Evolutionary conservation across 2,113 vertebrate genomes (phyloP).

Genomic region (Thamnaconus septentrionalis): DNA sequence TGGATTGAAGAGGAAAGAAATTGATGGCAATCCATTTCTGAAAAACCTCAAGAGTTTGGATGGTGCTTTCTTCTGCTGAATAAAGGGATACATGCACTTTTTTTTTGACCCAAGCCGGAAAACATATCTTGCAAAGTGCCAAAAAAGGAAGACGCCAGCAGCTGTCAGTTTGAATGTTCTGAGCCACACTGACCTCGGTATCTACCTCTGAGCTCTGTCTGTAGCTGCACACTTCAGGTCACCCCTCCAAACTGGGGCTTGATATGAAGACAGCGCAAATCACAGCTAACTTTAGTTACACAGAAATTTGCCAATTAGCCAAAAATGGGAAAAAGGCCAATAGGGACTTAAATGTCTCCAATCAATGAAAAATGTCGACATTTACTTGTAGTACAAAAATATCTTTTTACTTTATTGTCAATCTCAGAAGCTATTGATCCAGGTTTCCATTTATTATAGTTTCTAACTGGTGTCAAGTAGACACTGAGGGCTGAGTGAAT

Average conservation of each 20-base stretch:
- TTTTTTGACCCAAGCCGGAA: neutral
- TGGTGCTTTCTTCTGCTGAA: neutral
- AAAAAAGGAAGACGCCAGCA: constrained; percentile 27
- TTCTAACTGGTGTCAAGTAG: neutral
- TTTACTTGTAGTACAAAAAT: too few species aligned
- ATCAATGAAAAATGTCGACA: too few species aligned
- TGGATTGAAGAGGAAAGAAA: too few species aligned
- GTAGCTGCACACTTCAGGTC: constrained; percentile 22
- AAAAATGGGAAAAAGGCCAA: too few species aligned
- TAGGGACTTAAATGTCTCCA: too few species aligned
- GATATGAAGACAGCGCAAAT: constrained; percentile 7
- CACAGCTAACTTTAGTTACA: too few species aligned
- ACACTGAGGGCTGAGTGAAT: constrained; percentile 21
- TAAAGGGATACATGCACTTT: neutral
- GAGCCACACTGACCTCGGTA: constrained; percentile 19
- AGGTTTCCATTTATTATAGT: constrained; percentile 2
- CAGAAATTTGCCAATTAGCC: too few species aligned
- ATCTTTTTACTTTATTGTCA: too few species aligned
- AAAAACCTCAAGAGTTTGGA: too few species aligned
- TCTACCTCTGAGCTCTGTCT: constrained; percentile 6
- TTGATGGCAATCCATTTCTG: too few species aligned
- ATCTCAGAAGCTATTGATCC: constrained; percentile 10
- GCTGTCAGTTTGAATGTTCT: constrained; percentile 48
- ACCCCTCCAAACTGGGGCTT: neutral
- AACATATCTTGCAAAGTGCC: constrained; percentile 6